These are phyloP conservation scores for Rutilus rutilus DNA, from an alignment of 2,113 vertebrate genomes.

Conservation along the genomic window DNA sequence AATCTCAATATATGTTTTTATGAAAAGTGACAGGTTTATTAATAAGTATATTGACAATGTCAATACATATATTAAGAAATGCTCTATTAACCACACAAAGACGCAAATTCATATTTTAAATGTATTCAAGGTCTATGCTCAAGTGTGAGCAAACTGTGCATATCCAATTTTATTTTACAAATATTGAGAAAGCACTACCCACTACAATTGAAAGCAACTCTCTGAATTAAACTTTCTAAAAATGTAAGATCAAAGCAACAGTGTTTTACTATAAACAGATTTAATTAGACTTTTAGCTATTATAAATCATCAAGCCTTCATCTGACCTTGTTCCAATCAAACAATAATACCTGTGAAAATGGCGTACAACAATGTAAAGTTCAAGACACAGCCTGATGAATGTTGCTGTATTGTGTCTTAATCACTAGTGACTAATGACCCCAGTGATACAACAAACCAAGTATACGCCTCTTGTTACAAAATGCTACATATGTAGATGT, in stretches of 20 bases:
- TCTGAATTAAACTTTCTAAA: not conserved
- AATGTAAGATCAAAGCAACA: not conserved
- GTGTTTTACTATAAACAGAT: not conserved
- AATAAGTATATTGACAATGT: not conserved
- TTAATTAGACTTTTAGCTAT: not conserved
- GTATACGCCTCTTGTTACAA: not conserved
- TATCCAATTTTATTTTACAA: not conserved
- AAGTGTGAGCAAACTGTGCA: not conserved
- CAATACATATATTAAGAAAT: not conserved
- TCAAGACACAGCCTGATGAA: not conserved
- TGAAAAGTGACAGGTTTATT: not conserved
- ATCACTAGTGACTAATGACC: not conserved
- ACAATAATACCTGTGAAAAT: conserved; percentile 16
- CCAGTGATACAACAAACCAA: conserved; percentile 1
- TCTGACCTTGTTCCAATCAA: not conserved
- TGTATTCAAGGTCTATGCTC: not conserved
- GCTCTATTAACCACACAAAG: not conserved
- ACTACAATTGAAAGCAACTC: not conserved
- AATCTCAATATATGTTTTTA: not conserved
- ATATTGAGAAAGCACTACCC: not conserved
- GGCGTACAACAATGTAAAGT: not conserved
- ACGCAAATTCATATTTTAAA: not conserved
- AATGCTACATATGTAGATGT: not conserved
- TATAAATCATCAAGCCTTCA: not conserved
- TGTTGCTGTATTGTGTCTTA: not conserved